Base-by-base conservation (phyloP, 2,797 vertebrate genomes). In the Decapterus maruadsi region DNA sequence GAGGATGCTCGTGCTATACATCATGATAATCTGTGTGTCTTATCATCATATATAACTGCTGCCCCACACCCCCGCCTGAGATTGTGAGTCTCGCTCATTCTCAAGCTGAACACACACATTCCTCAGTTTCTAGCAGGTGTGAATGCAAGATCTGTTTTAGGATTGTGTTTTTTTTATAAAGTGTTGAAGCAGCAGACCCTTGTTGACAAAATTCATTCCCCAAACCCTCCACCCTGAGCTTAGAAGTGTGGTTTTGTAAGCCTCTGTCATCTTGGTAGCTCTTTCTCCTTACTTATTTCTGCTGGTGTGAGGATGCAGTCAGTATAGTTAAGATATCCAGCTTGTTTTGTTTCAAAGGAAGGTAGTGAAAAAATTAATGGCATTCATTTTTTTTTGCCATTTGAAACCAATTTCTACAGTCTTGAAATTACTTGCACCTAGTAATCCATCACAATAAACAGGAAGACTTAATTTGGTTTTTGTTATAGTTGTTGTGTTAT, bases 381-480 rank as follows among this genome's bases (percentile, higher is more conserved):
- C 42, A 70, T 83, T 89, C 22, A 12, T 42, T 42, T 42, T 42
- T 42, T 42, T 42, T 8, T 64, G 53, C 31, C n/a, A 26, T 81
- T 80, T 76, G 64, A 86, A 87, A 89, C 84, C 72, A 80, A 67
- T 80, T 84, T 83, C 67, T 38, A 46, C 55, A 38, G 59, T 77
- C 68, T 71, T 69, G 68, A 79, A 88, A 89, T 87, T 82, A 63
- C 72, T 34, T 72, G 51, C 36, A 75, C 43, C 67, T 70, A 64
- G 68, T 87, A 82, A 88, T 89, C 78, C 77, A 82, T 80, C 77
- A 87, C 51, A 79, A 74, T 82, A 79, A 85, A 87, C 67, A 77
- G 34, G 9, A 62, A 16, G 56, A 50, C 42, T 82, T 90, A 66
- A 86, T 89, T 88, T 83, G 67, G 69, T 86, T 87, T 75, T 75